Percentiles rank a stretch among this genome's conserved stretches.
Conservation (phyloP, 2,113 vertebrate species). For the Hydrochoerus hydrochaeris region DNA sequence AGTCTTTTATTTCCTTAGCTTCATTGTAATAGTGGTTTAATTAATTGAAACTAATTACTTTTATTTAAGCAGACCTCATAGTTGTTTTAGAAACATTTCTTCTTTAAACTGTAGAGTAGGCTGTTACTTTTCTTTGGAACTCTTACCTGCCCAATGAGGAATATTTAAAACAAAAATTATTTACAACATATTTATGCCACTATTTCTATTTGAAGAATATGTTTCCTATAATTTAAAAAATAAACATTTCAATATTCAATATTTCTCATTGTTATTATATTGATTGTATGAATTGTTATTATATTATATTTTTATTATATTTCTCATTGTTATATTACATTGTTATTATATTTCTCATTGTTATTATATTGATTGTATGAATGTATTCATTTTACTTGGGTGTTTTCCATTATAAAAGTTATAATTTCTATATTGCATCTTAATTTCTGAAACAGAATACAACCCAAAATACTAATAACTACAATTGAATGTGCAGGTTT, state of each 20-base stretch:
- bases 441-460: conserved; percentile 30
- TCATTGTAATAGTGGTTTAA: not conserved
- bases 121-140: not conserved
- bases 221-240: not conserved
- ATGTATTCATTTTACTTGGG: not conserved
- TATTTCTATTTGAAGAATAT: not conserved
- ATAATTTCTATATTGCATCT: not conserved
- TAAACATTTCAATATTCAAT: not conserved
- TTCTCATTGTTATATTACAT: not conserved
- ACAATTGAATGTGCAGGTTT: not conserved
- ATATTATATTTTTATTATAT: too few relatives aligned
- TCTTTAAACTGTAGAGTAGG: not conserved
- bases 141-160: not conserved
- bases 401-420: not conserved
- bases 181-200: not conserved
- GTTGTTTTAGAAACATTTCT: not conserved
- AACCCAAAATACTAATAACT: not conserved
- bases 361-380: not conserved
- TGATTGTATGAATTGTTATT: not conserved
- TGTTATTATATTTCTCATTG: not conserved
- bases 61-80: not conserved
- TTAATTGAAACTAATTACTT: not conserved
- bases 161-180: not conserved
- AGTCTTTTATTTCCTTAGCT: not conserved
- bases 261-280: not conserved